phyloP scores from a whole-genome alignment of 2,113 vertebrate species.

The Chelonoidis abingdonii region DNA sequence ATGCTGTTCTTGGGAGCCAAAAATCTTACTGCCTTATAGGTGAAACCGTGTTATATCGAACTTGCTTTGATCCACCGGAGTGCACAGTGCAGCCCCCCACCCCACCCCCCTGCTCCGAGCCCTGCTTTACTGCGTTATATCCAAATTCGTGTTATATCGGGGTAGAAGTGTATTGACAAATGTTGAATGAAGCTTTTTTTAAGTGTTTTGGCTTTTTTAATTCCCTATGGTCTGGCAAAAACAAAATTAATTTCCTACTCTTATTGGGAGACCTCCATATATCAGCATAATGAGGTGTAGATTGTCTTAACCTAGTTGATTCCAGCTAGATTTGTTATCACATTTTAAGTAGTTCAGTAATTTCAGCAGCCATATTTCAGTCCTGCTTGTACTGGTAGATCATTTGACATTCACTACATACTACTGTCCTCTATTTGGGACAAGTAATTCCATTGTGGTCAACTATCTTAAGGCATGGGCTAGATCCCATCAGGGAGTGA shows the following conservation, averaged over 20 bases:
- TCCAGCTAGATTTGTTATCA: neutral
- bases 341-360: neutral
- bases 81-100: too few species aligned
- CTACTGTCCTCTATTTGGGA: neutral
- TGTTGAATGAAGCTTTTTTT: neutral
- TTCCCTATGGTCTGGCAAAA: neutral
- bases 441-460: neutral
- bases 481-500: neutral
- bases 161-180: neutral
- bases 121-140: too few species aligned
- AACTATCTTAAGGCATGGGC: accelerated
- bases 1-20: too few species aligned
- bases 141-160: too few species aligned
- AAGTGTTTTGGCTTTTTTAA: neutral
- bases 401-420: neutral
- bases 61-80: too few species aligned
- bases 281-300: neutral
- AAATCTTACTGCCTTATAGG: too few species aligned
- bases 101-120: too few species aligned
- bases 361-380: neutral
- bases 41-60: too few species aligned
- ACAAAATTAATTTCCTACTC: neutral
- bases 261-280: neutral
- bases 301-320: neutral
- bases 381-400: neutral